phyloP scores from a whole-genome alignment of 2,113 vertebrate species.

The Cyanoramphus novaezelandiae region DNA sequence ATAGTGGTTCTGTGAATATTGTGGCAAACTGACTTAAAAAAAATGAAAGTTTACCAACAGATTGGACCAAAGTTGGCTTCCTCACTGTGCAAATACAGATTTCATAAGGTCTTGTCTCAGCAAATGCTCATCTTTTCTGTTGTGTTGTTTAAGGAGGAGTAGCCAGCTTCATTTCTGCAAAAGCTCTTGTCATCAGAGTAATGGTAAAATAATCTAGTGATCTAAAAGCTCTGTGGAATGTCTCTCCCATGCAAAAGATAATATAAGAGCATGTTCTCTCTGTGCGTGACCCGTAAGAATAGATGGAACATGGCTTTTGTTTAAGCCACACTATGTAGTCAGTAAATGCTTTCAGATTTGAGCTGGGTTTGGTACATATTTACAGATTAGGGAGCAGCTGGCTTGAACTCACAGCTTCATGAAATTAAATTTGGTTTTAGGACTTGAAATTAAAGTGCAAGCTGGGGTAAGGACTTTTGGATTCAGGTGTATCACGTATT shows the following conservation, averaged over 20 bases:
- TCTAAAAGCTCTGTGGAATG: not conserved
- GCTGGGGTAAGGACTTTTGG: not conserved
- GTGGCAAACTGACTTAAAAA: not conserved
- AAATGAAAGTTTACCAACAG: not conserved
- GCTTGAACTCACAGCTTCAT: not conserved
- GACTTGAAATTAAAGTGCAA: not conserved
- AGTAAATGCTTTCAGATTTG: not conserved
- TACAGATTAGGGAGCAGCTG: not conserved
- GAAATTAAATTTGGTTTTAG: not conserved
- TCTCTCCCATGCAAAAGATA: not conserved
- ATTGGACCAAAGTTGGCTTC: not conserved
- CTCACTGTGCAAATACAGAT: not conserved
- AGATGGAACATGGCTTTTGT: not conserved
- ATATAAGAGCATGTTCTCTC: not conserved
- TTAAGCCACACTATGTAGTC: not conserved
- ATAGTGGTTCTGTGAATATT: not conserved
- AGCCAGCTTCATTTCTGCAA: not conserved
- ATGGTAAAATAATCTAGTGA: not conserved
- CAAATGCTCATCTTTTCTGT: not conserved
- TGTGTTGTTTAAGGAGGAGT: not conserved
- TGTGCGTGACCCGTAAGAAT: not conserved
- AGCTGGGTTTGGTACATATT: not conserved
- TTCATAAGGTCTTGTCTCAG: not conserved
- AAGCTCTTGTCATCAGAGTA: not conserved
- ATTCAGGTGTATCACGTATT: not conserved